Conservation (phyloP, 2,888 invertebrate species). For the Ochropleura leucogaster region DNA sequence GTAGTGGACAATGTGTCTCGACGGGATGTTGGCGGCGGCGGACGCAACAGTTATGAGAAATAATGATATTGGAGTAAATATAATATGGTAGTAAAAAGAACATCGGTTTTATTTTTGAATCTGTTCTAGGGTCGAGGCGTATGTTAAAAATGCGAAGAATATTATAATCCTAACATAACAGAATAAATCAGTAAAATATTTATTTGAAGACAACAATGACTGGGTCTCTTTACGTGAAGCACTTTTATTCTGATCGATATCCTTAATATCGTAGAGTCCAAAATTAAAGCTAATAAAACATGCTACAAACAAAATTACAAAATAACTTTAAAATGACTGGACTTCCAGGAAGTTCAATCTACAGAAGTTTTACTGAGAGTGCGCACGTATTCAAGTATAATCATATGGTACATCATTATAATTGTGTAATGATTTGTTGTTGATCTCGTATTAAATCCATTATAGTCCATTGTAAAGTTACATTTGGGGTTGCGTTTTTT, state of each 20-base stretch:
- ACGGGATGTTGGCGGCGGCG: background rate
- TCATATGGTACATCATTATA: conserved; percentile 1
- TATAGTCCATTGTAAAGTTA: too few relatives aligned
- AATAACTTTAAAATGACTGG: conserved; percentile 33
- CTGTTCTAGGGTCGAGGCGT: background rate
- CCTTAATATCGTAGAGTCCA: conserved; percentile 27
- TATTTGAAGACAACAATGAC: conserved; percentile 12
- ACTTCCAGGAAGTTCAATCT: conserved; percentile 31
- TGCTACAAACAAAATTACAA: conserved; percentile 32
- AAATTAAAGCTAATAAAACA: conserved; percentile 40
- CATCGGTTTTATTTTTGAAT: background rate
- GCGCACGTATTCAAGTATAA: conserved; percentile 8
- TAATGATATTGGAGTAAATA: background rate
- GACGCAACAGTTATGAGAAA: conserved; percentile 25
- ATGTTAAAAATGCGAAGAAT: background rate
- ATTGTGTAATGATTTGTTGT: conserved; percentile 2
- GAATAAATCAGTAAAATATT: background rate
- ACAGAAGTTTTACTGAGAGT: background rate
- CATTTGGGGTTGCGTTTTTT: too few relatives aligned
- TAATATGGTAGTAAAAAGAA: background rate
- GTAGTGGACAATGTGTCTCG: conserved; percentile 26
- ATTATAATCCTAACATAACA: background rate
- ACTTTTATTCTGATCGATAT: conserved; percentile 34
- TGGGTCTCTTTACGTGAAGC: background rate
- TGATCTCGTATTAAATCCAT: background rate